Base-by-base conservation (phyloP, 2,888 invertebrate genomes). In the Tetragnatha montana region DNA sequence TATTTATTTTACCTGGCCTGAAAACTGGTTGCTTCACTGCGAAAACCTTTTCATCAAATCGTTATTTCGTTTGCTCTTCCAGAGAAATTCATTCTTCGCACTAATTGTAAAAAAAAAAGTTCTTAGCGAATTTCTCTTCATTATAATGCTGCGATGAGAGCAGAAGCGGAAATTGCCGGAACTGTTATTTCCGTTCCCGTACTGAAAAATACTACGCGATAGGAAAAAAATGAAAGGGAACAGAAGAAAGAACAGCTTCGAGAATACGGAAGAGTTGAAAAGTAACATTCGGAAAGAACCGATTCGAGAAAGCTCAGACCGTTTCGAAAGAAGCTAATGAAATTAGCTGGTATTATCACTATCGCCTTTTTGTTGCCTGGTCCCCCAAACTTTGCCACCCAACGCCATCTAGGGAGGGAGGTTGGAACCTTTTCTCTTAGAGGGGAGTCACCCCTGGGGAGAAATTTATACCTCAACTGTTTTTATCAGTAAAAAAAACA, bases 391-490 rank as follows among this genome's bases (percentile, higher is more conserved):
- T 60, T 22, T 51, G 70, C 19, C 21, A 50, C n/a, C 21, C 88
- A 83, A 79, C 88, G 88, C 88, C 88, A 88, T 88, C 88, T 88
- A 78, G 21, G 73, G 73, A 60, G n/a, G 8, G 22, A 19, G 17
- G 49, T 7, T 17, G 8, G 82, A 14, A 82, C 60, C 74, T 81
- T 70, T 79, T 10, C 60, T 60, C 60, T 6, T 60, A 17, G 60
- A 17, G 10, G 14, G 10, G 60, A 60, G 60, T 17, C 12, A 17
- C 17, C 51, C 35, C 12, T 10, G 17, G 17, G 51, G 73, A 60
- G 22, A 81, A 69, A 51, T 71, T 81, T 22, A 22, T 74, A 47
- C 47, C 14, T 22, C 74, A 35, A 35, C 35, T 35, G 35, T 35
- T 35, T 35, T 35, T 35, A 35, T 35, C 35, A 35, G 1, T 35